Percentiles rank a stretch among this genome's conserved stretches.
Conservation (phyloP, 2,113 vertebrate genomes). For the Pteropus alecto region DNA sequence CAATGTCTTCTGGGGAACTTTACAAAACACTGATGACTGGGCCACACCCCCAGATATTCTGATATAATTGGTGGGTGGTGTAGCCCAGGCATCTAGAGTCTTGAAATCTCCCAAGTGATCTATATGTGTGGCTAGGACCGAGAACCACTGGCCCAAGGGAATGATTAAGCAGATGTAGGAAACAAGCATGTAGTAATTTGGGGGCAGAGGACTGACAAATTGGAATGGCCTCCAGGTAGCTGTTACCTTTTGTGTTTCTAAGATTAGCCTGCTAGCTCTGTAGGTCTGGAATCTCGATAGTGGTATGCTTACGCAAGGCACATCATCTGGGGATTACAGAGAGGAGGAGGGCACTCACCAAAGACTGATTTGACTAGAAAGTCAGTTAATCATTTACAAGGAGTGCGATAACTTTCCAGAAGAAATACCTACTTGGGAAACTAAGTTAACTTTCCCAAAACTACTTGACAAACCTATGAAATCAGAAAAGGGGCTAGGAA, state of each 20-base stretch:
- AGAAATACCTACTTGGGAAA: not conserved
- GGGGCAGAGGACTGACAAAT: not conserved
- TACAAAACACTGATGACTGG: not conserved
- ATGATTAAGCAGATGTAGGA: constrained; percentile 25
- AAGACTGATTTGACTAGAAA: not conserved
- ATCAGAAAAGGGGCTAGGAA: not conserved
- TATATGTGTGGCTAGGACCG: not conserved
- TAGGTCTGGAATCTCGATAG: not conserved
- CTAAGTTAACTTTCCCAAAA: constrained; percentile 13
- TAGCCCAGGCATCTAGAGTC: not conserved
- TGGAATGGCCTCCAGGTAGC: not conserved
- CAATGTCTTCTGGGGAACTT: not conserved
- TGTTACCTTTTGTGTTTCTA: not conserved
- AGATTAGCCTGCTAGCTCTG: not conserved
- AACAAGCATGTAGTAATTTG: constrained; percentile 6
- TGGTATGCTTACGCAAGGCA: not conserved
- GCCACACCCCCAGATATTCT: not conserved
- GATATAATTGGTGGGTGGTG: not conserved
- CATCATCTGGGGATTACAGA: not conserved
- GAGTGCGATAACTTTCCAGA: not conserved
- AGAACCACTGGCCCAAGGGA: not conserved
- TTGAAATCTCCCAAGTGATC: not conserved
- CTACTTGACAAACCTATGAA: not conserved
- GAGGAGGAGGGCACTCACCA: not conserved
- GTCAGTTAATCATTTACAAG: not conserved